A percentile compares a stretch with the other conserved stretches of the same genome.
Evolutionary conservation across 2,888 invertebrate species (phyloP).

Genomic region (Cantharis lateralis): DNA sequence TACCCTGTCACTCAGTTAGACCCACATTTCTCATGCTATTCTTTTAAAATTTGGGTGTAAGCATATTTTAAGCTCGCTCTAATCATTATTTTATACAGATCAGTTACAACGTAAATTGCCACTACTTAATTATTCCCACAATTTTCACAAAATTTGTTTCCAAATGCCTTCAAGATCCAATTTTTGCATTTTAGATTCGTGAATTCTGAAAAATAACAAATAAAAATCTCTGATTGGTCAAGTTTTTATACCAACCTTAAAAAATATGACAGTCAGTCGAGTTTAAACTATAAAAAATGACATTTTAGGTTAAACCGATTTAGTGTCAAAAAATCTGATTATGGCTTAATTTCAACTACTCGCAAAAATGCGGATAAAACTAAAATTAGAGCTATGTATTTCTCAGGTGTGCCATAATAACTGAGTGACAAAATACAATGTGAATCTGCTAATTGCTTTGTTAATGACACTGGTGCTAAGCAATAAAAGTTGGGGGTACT

Average conservation of each 20-base stretch:
- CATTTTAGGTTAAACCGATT: too few relatives aligned
- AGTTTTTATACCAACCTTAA: too few relatives aligned
- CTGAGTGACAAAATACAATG: constrained; percentile 24
- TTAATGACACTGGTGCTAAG: constrained; percentile 36
- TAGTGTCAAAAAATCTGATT: background rate
- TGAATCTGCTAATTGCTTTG: constrained; percentile 35
- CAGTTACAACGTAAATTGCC: background rate
- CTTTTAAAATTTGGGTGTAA: constrained; percentile 8
- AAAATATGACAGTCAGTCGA: too few relatives aligned
- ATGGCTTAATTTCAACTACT: background rate
- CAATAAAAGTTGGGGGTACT: constrained; percentile 34
- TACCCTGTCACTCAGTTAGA: constrained; percentile 54
- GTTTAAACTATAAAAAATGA: too few relatives aligned
- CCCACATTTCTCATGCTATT: constrained; percentile 46
- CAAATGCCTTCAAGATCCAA: too few relatives aligned
- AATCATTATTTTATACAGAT: background rate
- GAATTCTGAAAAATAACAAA: too few relatives aligned
- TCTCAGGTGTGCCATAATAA: constrained; percentile 27
- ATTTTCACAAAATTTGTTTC: background rate
- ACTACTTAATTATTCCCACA: background rate
- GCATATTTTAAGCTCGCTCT: background rate
- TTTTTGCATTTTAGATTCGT: too few relatives aligned
- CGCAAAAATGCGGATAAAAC: background rate
- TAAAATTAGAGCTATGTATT: background rate
- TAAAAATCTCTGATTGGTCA: too few relatives aligned